phyloP scores from a whole-genome alignment of 2,888 invertebrate genomes.

The Cantharis rustica region DNA sequence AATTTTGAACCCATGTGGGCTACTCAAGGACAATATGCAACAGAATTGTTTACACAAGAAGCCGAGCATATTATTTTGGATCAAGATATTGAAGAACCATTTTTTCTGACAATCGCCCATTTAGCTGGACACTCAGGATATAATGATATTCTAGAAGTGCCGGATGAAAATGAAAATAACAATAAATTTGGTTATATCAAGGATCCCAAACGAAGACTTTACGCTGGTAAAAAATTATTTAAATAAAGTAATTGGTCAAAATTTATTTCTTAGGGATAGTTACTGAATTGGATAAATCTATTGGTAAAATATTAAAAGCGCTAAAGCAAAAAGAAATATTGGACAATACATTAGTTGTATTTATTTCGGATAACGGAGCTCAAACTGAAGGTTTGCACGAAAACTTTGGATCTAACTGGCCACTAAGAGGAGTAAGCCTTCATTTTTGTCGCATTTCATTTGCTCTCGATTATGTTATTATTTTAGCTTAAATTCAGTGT shows the following conservation, averaged over 20 bases:
- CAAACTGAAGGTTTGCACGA: slow-evolving; percentile 72
- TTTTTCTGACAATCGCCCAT: slow-evolving; percentile 80
- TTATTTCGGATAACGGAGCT: slow-evolving; percentile 88
- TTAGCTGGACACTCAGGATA: slow-evolving; percentile 78
- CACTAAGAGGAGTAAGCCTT: slow-evolving; percentile 71
- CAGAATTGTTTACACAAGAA: slow-evolving; percentile 71
- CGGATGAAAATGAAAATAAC: slow-evolving; percentile 62
- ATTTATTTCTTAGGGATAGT: not conserved
- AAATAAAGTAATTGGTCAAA: not conserved
- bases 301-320: slow-evolving; percentile 75
- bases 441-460: not conserved
- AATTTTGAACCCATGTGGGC: slow-evolving; percentile 56
- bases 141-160: slow-evolving; percentile 70
- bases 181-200: slow-evolving; percentile 69
- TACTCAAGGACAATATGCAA: slow-evolving; percentile 67
- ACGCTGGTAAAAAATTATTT: slow-evolving; percentile 64
- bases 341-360: slow-evolving; percentile 81
- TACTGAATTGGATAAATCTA: slow-evolving; percentile 68
- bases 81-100: slow-evolving; percentile 64
- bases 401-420: slow-evolving; percentile 82
- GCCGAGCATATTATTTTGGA: slow-evolving; percentile 65
- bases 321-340: slow-evolving; percentile 70
- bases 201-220: slow-evolving; percentile 67
- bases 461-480: not conserved
- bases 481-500: slow-evolving; percentile 69